phyloP scores from a whole-genome alignment of 2,888 invertebrate genomes.

The Polyommatus iphigenia region DNA sequence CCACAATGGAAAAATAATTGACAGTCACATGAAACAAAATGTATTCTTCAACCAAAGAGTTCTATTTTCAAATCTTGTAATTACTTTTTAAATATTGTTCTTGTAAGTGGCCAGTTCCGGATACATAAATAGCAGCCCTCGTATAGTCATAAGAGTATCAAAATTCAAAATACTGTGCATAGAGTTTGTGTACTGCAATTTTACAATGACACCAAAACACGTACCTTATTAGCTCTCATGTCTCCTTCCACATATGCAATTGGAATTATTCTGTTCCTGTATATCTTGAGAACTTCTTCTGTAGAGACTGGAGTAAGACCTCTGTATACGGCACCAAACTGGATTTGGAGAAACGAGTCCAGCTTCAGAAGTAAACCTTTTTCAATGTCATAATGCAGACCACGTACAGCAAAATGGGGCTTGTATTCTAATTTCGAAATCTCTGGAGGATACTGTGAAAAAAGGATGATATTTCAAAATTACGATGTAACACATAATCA shows the following conservation, averaged over 20 bases:
- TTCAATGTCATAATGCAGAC: constrained; percentile 98
- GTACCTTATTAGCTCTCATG: constrained; percentile 85
- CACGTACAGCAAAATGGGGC: constrained; percentile 96
- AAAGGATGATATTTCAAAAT: constrained; percentile 31
- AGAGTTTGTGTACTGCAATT: too few relatives aligned
- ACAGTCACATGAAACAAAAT: too few relatives aligned
- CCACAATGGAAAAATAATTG: too few relatives aligned
- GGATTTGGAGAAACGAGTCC: constrained; percentile 98
- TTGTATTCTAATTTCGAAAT: constrained; percentile 91
- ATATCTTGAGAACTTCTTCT: constrained; percentile 91
- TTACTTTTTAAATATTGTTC: too few relatives aligned
- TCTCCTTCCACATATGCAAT: constrained; percentile 93
- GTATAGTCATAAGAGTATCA: too few relatives aligned
- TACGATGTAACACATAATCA: not conserved
- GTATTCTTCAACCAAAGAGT: too few relatives aligned
- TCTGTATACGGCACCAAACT: constrained; percentile 95
- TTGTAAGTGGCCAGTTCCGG: too few relatives aligned
- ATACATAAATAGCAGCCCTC: too few relatives aligned
- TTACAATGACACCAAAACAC: constrained; percentile 38
- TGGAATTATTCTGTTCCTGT: constrained; percentile 92
- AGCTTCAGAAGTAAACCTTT: constrained; percentile 96
- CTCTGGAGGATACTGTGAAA: constrained; percentile 91
- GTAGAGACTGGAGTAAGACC: constrained; percentile 90
- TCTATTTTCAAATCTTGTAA: too few relatives aligned
- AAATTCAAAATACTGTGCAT: too few relatives aligned